These are phyloP conservation scores for Leucophora obtusa DNA, from an alignment of 2,888 invertebrate species.

Conservation along the genomic window DNA sequence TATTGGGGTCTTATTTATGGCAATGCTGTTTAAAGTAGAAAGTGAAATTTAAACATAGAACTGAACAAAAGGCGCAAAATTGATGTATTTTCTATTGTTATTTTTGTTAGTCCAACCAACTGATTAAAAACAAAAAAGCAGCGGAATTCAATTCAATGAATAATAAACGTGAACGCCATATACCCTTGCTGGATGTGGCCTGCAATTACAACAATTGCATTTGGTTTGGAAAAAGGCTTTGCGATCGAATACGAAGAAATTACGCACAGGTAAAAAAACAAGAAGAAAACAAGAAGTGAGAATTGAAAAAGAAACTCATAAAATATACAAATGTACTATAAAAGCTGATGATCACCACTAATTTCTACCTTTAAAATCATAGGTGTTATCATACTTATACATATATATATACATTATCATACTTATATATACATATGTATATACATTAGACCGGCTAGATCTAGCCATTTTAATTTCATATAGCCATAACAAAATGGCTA, in stretches of 20 bases:
- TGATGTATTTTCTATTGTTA: not conserved
- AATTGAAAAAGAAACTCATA: slow-evolving; percentile 2
- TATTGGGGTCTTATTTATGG: no score
- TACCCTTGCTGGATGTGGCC: slow-evolving; percentile 28
- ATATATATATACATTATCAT: no score
- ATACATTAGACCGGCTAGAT: no score
- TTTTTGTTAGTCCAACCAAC: slow-evolving; percentile 45
- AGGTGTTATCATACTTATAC: not conserved
- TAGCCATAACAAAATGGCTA: no score
- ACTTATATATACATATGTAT: no score
- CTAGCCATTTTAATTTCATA: no score
- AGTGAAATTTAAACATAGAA: no score
- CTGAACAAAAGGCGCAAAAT: slow-evolving; percentile 16
- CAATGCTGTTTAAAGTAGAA: no score
- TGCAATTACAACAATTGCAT: not conserved
- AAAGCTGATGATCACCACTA: not conserved
- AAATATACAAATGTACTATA: no score
- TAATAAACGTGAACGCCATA: not conserved
- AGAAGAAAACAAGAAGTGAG: slow-evolving; percentile 33
- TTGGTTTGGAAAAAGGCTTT: slow-evolving; percentile 45
- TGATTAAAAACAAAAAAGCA: not conserved
- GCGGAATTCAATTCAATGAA: not conserved
- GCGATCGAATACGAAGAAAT: slow-evolving; percentile 5
- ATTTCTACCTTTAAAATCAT: slow-evolving; percentile 20
- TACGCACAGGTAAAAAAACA: slow-evolving; percentile 17